Conservation (phyloP, 2,797 vertebrate species). For the Melanotaenia trifasciata region DNA sequence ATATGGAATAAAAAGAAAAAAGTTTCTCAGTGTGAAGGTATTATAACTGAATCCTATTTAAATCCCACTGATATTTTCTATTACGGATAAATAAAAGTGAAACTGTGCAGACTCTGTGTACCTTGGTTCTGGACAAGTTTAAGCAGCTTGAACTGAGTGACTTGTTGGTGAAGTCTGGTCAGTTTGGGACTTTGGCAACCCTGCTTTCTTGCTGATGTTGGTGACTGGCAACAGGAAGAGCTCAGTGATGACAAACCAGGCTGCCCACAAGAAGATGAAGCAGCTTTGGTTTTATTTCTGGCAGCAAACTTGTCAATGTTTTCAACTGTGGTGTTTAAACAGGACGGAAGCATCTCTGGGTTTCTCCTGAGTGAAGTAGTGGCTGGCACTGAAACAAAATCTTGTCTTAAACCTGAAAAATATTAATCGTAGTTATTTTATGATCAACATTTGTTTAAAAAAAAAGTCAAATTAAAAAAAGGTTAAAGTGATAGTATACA, state of each 20-base stretch:
- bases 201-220: conserved; percentile 15
- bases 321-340: conserved; percentile 22
- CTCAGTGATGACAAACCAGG: conserved; percentile 1
- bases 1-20: not conserved
- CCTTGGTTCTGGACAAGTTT: conserved; percentile 83
- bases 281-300: conserved; percentile 13
- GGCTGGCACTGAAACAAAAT: conserved; percentile 48
- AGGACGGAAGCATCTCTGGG: conserved; percentile 7
- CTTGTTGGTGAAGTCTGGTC: conserved; percentile 78
- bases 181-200: conserved; percentile 71
- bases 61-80: not conserved
- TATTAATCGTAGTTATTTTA: not conserved
- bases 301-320: conserved; percentile 1
- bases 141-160: conserved; percentile 82
- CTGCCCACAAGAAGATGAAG: conserved; percentile 14
- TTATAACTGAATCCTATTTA: not conserved
- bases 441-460: not conserved
- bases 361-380: conserved; percentile 15
- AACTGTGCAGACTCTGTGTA: conserved; percentile 38
- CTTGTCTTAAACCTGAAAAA: conserved; percentile 73
- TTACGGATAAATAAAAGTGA: not conserved
- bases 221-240: conserved; percentile 14
- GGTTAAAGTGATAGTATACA: not conserved
- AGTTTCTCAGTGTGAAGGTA: not conserved
- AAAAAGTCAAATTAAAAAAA: not conserved